Percentiles rank a stretch among this genome's conserved stretches.
phyloP scores from a whole-genome alignment of 2,888 invertebrate species.

The Punctoribates punctum region DNA sequence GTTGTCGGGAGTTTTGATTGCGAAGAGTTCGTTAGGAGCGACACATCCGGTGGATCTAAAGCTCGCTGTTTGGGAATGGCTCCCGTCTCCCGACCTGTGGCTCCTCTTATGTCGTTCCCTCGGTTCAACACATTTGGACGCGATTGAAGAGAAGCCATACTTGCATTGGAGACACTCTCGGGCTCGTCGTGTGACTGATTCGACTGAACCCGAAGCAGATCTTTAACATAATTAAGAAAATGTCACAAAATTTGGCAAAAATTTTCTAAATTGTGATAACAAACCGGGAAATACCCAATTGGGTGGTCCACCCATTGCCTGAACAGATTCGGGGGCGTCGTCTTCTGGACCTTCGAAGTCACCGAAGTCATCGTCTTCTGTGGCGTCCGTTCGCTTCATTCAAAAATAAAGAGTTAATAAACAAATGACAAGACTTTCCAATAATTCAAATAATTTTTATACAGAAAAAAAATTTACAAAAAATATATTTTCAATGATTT shows the following conservation, averaged over 20 bases:
- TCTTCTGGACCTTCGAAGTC: slow-evolving; percentile 39
- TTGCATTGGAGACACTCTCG: neutral
- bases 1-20: slow-evolving; percentile 29
- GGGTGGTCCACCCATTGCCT: slow-evolving; percentile 39
- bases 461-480: neutral
- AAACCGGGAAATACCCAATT: slow-evolving; percentile 40
- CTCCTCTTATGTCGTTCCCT: neutral
- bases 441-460: too few relatives aligned
- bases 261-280: neutral
- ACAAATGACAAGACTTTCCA: too few relatives aligned
- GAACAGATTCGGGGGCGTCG: slow-evolving; percentile 40
- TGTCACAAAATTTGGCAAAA: neutral
- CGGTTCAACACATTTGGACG: neutral
- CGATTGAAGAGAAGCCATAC: neutral
- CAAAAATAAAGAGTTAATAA: too few relatives aligned
- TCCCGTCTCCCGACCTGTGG: slow-evolving; percentile 22
- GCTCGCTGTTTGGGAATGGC: slow-evolving; percentile 32
- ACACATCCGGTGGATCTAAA: slow-evolving; percentile 40
- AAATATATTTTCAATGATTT: neutral
- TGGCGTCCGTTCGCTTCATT: slow-evolving; percentile 31
- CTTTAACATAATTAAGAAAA: neutral
- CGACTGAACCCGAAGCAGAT: slow-evolving; percentile 28
- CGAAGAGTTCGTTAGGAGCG: neutral
- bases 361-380: slow-evolving; percentile 42
- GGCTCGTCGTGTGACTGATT: slow-evolving; percentile 13